Percentiles rank a stretch among this genome's conserved stretches.
Evolutionary conservation across 2,797 vertebrate species (phyloP).

Genomic region (Notoglanidium macrostoma): DNA sequence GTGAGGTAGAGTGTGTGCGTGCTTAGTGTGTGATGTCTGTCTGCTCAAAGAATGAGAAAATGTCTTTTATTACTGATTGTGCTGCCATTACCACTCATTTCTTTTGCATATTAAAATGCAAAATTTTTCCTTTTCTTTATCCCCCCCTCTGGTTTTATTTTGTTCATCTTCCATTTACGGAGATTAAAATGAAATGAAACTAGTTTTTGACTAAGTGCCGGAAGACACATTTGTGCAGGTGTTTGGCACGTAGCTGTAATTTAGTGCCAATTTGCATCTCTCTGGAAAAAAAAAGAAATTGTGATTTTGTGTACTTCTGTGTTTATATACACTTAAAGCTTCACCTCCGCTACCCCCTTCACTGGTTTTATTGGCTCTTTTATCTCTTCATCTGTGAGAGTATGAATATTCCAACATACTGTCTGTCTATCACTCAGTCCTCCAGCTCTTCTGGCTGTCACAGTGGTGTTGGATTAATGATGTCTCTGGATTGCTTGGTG

Average conservation of each 20-base stretch:
- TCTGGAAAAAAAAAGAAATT: not conserved
- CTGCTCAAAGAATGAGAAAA: not conserved
- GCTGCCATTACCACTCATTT: constrained; percentile 18
- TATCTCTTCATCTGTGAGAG: not conserved
- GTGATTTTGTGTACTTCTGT: not conserved
- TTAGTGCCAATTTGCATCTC: constrained; percentile 18
- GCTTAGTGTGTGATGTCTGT: not conserved
- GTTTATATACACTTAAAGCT: constrained; percentile 1
- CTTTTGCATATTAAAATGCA: not conserved
- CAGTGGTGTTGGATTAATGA: not conserved
- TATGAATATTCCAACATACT: not conserved
- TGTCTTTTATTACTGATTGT: not conserved
- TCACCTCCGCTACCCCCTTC: not conserved
- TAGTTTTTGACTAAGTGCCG: not conserved
- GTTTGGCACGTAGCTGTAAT: not conserved
- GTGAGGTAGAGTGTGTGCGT: not conserved
- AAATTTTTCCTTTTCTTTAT: not conserved
- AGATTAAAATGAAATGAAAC: not conserved
- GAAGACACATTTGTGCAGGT: not conserved
- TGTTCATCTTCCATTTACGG: not conserved
- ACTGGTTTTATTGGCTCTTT: not conserved
- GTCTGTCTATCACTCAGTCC: not conserved
- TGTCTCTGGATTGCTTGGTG: not conserved
- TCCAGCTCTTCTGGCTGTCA: constrained; percentile 11
- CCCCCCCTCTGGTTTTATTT: not conserved